A percentile compares a stretch with the other conserved stretches of the same genome.
Conservation (phyloP, 2,888 invertebrate genomes). For the Syrphus vitripennis region DNA sequence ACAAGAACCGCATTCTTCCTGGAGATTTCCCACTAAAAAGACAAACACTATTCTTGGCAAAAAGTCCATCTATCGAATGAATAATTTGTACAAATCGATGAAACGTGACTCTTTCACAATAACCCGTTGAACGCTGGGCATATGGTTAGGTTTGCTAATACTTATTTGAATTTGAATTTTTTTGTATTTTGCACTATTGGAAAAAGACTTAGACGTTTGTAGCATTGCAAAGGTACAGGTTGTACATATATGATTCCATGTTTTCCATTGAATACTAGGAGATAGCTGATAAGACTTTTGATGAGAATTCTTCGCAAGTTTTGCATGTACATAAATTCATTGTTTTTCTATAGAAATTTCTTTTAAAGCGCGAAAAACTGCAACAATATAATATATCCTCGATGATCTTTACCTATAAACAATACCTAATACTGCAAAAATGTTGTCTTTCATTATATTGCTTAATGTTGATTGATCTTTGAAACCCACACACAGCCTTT, state of each 20-base stretch:
- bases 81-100: slow-evolving; percentile 65
- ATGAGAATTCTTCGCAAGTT: background rate
- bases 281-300: slow-evolving; percentile 13
- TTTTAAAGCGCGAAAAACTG: background rate
- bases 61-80: slow-evolving; percentile 39
- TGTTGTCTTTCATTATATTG: too few species aligned
- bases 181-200: background rate
- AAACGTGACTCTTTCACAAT: slow-evolving; percentile 59
- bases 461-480: too few species aligned
- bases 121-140: background rate
- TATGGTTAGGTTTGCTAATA: too few species aligned
- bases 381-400: too few species aligned
- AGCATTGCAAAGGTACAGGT: background rate
- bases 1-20: slow-evolving; percentile 39
- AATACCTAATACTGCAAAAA: too few species aligned
- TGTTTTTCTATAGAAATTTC: background rate
- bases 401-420: too few species aligned
- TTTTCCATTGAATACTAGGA: background rate
- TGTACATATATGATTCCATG: background rate
- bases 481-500: too few species aligned
- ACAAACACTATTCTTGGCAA: slow-evolving; percentile 12
- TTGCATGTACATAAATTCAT: background rate
- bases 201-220: background rate
- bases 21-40: slow-evolving; percentile 21
- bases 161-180: slow-evolving; percentile 34